Evolutionary conservation across 2,113 vertebrate genomes (phyloP).

Genomic region (Potamarius usumacintae): DNA sequence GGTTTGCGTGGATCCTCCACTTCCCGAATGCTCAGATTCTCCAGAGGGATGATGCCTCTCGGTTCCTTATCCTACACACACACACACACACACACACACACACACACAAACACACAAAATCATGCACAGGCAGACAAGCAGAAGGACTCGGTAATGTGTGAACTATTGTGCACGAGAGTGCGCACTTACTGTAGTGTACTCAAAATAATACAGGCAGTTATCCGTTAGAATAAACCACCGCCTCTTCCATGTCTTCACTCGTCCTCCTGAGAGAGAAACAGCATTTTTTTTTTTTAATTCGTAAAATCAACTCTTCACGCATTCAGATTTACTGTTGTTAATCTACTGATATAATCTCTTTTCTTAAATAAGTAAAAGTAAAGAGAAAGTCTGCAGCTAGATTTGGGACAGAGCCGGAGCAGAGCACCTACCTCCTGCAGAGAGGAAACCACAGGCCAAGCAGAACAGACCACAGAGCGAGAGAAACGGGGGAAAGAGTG

Average conservation of each 20-base stretch:
- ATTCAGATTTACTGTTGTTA: background rate
- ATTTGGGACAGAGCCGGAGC: conserved; percentile 23
- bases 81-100: conserved; percentile 49
- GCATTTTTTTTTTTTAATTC: background rate
- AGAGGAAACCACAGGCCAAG: conserved; percentile 45
- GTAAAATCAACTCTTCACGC: background rate
- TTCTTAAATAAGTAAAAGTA: background rate
- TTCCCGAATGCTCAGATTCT: conserved; percentile 91
- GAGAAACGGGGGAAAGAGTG: conserved; percentile 45
- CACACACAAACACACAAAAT: conserved; percentile 42
- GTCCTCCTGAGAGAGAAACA: conserved; percentile 67
- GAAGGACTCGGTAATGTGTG: background rate
- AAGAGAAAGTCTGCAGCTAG: background rate
- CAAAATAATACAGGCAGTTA: conserved; percentile 82
- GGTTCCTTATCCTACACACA: conserved; percentile 75
- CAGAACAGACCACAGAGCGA: conserved; percentile 55
- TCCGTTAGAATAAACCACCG: conserved; percentile 81
- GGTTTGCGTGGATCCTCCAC: conserved; percentile 85
- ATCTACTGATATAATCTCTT: background rate
- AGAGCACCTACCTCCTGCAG: conserved; percentile 55
- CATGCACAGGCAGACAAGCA: background rate
- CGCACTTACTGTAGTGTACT: conserved; percentile 78
- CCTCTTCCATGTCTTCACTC: conserved; percentile 80
- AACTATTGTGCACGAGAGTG: background rate
- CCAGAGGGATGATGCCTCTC: conserved; percentile 83